phyloP scores from a whole-genome alignment of 2,888 invertebrate species.

The Phalera bucephala region DNA sequence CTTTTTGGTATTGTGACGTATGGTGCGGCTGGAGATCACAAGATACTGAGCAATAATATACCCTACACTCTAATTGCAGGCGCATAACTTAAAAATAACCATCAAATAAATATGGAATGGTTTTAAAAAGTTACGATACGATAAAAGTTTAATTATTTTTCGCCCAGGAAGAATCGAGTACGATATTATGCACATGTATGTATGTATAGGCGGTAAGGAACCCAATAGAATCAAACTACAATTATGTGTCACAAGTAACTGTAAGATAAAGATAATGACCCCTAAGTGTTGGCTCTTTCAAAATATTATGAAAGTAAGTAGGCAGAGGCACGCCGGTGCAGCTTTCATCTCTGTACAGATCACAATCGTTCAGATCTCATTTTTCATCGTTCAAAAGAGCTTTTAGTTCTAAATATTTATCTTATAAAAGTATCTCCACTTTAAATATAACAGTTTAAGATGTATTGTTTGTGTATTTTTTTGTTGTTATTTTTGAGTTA shows the following conservation, averaged over 20 bases:
- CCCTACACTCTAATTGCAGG: too few relatives aligned
- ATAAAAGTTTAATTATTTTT: too few relatives aligned
- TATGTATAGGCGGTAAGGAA: background rate
- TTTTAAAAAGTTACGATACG: too few relatives aligned
- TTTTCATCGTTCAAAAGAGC: constrained; percentile 27
- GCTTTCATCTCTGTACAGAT: constrained; percentile 22
- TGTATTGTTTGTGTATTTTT: constrained; percentile 14
- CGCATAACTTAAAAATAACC: too few relatives aligned
- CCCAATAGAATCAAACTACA: constrained; percentile 5
- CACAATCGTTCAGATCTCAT: constrained; percentile 27
- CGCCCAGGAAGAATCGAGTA: too few relatives aligned
- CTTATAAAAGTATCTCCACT: constrained; percentile 12
- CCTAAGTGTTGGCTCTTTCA: constrained; percentile 26
- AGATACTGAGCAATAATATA: too few relatives aligned
- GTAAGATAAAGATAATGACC: constrained; percentile 26
- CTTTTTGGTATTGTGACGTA: too few relatives aligned
- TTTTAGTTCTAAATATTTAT: constrained; percentile 29
- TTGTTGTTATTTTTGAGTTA: constrained; percentile 3
- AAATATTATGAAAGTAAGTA: constrained; percentile 33
- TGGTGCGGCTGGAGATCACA: too few relatives aligned
- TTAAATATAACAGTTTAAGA: constrained; percentile 6
- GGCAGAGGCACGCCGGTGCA: constrained; percentile 7
- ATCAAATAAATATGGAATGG: too few relatives aligned
- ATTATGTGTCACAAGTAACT: constrained; percentile 26
- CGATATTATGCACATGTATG: too few relatives aligned